These are phyloP conservation scores for Nemurella pictetii DNA, from an alignment of 2,888 invertebrate genomes.

Conservation along the genomic window DNA sequence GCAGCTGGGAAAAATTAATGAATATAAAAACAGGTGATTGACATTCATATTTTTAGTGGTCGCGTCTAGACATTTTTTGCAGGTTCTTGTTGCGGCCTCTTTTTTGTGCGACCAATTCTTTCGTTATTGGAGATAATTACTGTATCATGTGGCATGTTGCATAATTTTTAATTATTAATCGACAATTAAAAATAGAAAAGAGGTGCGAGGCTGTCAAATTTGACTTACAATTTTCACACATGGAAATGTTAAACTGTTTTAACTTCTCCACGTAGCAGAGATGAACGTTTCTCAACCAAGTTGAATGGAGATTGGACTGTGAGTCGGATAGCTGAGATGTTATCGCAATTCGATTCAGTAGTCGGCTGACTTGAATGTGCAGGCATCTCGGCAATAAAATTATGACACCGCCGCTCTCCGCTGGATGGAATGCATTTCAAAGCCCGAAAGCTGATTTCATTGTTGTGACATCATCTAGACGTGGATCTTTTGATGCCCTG, in stretches of 20 bases:
- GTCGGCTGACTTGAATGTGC: neutral
- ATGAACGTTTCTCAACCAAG: neutral
- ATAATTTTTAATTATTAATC: too few species aligned
- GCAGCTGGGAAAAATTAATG: constrained; percentile 1
- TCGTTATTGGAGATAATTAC: too few species aligned
- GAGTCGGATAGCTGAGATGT: neutral
- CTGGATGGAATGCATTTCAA: neutral
- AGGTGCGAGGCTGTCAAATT: neutral
- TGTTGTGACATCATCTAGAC: constrained; percentile 17
- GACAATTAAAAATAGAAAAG: too few species aligned
- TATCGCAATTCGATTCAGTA: neutral
- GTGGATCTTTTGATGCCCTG: neutral
- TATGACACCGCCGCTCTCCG: neutral
- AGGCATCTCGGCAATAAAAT: neutral
- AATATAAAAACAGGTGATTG: neutral
- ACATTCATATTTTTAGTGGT: neutral
- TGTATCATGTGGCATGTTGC: too few species aligned
- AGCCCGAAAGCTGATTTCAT: neutral
- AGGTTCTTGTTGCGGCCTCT: too few species aligned
- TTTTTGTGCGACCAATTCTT: too few species aligned
- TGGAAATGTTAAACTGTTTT: too few species aligned
- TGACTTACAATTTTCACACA: too few species aligned
- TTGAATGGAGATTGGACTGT: neutral
- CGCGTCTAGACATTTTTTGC: neutral
- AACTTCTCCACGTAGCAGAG: too few species aligned